These are phyloP conservation scores for Narcine bancroftii DNA, from an alignment of 2,113 vertebrate genomes.

Conservation along the genomic window DNA sequence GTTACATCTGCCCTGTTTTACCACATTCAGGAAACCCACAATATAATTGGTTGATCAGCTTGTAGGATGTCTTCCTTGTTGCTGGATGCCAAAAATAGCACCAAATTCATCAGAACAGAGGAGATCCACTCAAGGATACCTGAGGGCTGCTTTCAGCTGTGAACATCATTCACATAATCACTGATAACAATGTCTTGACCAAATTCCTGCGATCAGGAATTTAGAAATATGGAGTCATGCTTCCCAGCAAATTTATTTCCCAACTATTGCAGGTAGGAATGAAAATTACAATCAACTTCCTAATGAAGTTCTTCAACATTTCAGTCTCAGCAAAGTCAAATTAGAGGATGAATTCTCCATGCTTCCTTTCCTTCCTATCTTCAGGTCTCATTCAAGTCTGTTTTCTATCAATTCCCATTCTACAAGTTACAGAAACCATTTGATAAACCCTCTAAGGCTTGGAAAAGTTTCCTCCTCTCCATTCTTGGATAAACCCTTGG, in stretches of 20 bases:
- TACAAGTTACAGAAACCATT: not conserved
- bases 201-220: not conserved
- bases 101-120: too few species aligned
- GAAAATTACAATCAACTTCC: not conserved
- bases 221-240: not conserved
- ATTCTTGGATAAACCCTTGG: too few species aligned
- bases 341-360: not conserved
- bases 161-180: too few species aligned
- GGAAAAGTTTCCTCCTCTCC: too few species aligned
- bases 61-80: too few species aligned
- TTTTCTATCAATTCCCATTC: not conserved
- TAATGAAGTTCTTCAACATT: not conserved
- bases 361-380: not conserved
- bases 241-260: not conserved
- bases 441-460: not conserved
- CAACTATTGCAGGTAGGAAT: not conserved
- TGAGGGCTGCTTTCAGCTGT: too few species aligned
- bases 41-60: too few species aligned
- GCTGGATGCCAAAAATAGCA: too few species aligned
- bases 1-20: not conserved
- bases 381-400: not conserved
- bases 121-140: too few species aligned
- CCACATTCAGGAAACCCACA: too few species aligned
- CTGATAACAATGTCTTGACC: too few species aligned
- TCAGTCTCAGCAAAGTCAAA: not conserved